These are phyloP conservation scores for Coelogynopora nodosa DNA, from an alignment of 2,888 invertebrate genomes.

Conservation along the genomic window DNA sequence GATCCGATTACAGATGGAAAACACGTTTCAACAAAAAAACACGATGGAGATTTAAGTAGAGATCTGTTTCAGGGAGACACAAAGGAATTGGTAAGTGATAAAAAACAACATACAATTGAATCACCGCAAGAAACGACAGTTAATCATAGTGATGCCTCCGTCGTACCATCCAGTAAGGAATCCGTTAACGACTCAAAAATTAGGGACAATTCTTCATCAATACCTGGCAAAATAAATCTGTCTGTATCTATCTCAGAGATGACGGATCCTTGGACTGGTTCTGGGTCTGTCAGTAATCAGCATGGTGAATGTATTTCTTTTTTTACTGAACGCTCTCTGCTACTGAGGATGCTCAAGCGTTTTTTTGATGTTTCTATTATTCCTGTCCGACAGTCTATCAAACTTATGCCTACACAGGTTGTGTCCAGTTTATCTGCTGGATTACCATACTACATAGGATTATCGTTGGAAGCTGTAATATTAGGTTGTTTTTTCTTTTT, in stretches of 20 bases:
- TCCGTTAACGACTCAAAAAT: too few relatives aligned
- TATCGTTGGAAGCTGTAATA: not conserved
- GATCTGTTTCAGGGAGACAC: too few relatives aligned
- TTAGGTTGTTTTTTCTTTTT: not conserved
- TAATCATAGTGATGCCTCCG: too few relatives aligned
- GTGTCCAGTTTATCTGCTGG: not conserved
- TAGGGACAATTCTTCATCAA: too few relatives aligned
- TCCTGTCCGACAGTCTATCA: not conserved
- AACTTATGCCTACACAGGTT: not conserved
- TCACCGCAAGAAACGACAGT: too few relatives aligned
- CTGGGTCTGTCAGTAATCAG: not conserved
- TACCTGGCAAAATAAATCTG: too few relatives aligned
- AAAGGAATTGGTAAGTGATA: too few relatives aligned
- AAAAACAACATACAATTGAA: too few relatives aligned
- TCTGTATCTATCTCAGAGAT: not conserved
- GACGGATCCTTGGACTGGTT: not conserved
- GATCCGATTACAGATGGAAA: too few relatives aligned
- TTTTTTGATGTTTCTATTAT: not conserved
- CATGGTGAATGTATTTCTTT: not conserved
- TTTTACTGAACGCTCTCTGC: not conserved
- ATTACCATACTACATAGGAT: not conserved
- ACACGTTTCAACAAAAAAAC: too few relatives aligned
- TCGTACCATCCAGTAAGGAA: too few relatives aligned
- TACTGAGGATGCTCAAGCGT: not conserved
- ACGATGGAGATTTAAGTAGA: too few relatives aligned